Base-by-base conservation (phyloP, 2,888 invertebrate genomes). In the Tinea semifulvella region DNA sequence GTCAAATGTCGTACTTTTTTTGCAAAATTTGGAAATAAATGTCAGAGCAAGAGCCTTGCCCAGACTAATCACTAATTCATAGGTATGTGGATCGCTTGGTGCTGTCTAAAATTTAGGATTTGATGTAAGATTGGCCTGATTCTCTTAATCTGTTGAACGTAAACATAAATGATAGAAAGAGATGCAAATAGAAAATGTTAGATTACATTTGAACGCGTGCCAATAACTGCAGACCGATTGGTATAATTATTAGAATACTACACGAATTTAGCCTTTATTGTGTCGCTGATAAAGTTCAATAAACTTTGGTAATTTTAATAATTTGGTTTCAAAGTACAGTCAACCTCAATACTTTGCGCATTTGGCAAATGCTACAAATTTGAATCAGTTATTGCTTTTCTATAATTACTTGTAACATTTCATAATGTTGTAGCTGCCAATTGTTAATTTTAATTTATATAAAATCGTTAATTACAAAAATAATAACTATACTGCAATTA, bases 301-400 rank as follows among this genome's bases (percentile, higher is more conserved):
- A 31, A 31, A 31, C 13, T 13, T 2, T 31, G 31, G n/a, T n/a
- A n/a, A n/a, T n/a, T n/a, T n/a, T n/a, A n/a, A n/a, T 31, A n/a
- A n/a, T 13, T 13, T 13, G 11, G 2, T 31, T 13, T 11, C 7
- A n/a, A 31, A 31, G 31, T 31, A 31, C 31, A 31, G 13, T 31
- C 31, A 31, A 31, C 31, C 31, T 31, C 31, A 31, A 31, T 31
- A n/a, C 8, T 7, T 7, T 31, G n/a, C 31, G 31, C 13, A 3
- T 11, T 31, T 31, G 31, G 31, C 31, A 31, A 31, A 14, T 31
- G 26, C 26, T 3, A 26, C 11, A 31, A n/a, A n/a, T n/a, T n/a
- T n/a, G n/a, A n/a, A 31, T 31, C 14, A 31, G 31, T 13, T 22
- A 8, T 22, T 22, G 8, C 22, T 31, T 31, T n/a, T n/a, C n/a